Base-by-base conservation (phyloP, 1,140 invertebrate species). In the Thereuonema tuberculata region DNA sequence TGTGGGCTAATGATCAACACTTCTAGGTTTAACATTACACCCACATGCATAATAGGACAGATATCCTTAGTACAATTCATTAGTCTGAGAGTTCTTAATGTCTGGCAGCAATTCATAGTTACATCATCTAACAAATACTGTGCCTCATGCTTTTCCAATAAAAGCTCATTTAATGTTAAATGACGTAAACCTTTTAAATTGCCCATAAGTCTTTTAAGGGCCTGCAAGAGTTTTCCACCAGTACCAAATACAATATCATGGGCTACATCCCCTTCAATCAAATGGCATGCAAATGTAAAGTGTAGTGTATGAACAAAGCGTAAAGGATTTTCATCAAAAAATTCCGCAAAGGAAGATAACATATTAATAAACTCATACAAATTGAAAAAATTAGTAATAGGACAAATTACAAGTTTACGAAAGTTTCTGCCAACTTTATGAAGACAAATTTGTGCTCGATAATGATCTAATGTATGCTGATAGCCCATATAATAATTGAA, bases 401-500 rank as follows among this genome's bases (percentile, higher is more conserved):
- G 86, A 20, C 79, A 77, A 59, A 92, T 83, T 14, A 84, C 77
- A 2, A 91, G 70, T 14, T 75, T 77, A 53, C 81, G 77, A 63
- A 90, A 78, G 67, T 84, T 76, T 54, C 70, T 72, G 0, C 87
- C 87, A 46, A 90, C 79, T 63, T 78, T 78, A 31, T 80, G 78
- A 12, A 92, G 73, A 66, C 85, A 91, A 9, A 81, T 70, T 64
- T 85, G 84, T 0, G 84, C 82, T 58, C 84, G 74, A 63, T 86
- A 76, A 68, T 87, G 85, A 71, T 89, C 86, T 60, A 89, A 68
- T 53, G 84, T 82, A 66, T 85, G 82, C 71, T 81, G 64, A 82
- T 87, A 89, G 12, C 87, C 87, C 57, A 83, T 84, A 70, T 89
- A 89, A 65, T 88, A 87, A 70, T 89, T 88, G 68, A 82, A 89